These are phyloP conservation scores for Erethizon dorsatum DNA, from an alignment of 2,797 vertebrate species.

Conservation along the genomic window DNA sequence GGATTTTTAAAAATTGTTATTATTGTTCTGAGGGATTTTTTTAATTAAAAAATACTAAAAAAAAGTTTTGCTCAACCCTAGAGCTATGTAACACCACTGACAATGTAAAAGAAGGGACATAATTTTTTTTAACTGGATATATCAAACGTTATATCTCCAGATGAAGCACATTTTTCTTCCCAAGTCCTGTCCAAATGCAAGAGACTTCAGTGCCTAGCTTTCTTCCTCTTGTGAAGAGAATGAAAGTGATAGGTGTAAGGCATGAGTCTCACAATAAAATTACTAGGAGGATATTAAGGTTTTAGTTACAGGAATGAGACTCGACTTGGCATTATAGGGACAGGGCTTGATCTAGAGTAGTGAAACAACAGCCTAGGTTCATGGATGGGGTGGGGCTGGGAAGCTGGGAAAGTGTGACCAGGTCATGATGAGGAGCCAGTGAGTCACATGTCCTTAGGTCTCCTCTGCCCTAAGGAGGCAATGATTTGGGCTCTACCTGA, in stretches of 20 bases:
- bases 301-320: background rate
- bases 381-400: background rate
- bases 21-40: background rate
- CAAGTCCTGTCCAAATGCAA: background rate
- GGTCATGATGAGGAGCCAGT: background rate
- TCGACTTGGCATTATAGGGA: background rate
- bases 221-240: background rate
- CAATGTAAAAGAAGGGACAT: background rate
- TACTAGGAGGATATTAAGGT: background rate
- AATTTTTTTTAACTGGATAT: background rate
- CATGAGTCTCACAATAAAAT: background rate
- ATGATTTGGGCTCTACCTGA: background rate
- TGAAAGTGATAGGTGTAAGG: background rate
- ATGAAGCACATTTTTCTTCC: background rate
- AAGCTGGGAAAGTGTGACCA: background rate
- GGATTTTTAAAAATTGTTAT: background rate
- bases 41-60: slow-evolving; percentile 3
- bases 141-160: background rate
- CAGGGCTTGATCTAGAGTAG: background rate
- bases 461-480: background rate
- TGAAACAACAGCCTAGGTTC: background rate
- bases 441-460: background rate
- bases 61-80: background rate
- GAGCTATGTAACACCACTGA: background rate
- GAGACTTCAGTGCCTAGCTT: background rate